Evolutionary conservation across 2,797 vertebrate species (phyloP), one percentile per base, ranked within the genome.

Genomic region (Brachyrhaphis roseni): DNA sequence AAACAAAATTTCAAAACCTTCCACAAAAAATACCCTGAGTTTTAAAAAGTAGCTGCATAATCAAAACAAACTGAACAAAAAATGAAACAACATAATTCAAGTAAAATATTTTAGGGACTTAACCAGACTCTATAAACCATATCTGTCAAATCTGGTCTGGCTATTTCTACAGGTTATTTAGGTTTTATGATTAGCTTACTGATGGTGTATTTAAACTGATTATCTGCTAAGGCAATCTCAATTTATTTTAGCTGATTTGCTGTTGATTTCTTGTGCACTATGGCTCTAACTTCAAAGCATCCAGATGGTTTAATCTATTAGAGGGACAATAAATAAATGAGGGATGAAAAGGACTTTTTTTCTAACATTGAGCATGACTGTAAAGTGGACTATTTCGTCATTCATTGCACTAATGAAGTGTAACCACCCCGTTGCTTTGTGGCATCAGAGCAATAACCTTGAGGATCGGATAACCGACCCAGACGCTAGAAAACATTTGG

Each of bases 391-490:
- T 13, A 51, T 84, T 55, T 23, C 78, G 62, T 74, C 47, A 72
- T 84, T 36, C 45, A 68, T 78, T 39, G 57, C 31, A 59, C 71
- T 72, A 76, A 82, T 76, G 59, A 84, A 84, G 78, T 64, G 77
- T 78, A 86, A 84, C 64, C 72, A 10, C 12, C 28, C 59, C 36
- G 75, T 83, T 78, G 57, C 82, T 81, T 75, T 80, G 78, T 70
- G 51, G 74, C 78, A 34, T 88, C 20, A 64, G 79, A 72, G 75
- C 64, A 78, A 76, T 78, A 78, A 80, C 59, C 31, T 72, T 74
- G 68, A 46, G 68, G 76, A 59, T 79, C 70, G 43, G 74, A 79
- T 84, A 84, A 82, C 72, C 26, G 75, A 77, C 57, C 78, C 47
- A 82, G 62, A 85, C 45, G 39, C 75, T 75, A 28, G 46, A 4